Conservation (phyloP, 2,113 vertebrate species). For the Furnarius figulus region DNA sequence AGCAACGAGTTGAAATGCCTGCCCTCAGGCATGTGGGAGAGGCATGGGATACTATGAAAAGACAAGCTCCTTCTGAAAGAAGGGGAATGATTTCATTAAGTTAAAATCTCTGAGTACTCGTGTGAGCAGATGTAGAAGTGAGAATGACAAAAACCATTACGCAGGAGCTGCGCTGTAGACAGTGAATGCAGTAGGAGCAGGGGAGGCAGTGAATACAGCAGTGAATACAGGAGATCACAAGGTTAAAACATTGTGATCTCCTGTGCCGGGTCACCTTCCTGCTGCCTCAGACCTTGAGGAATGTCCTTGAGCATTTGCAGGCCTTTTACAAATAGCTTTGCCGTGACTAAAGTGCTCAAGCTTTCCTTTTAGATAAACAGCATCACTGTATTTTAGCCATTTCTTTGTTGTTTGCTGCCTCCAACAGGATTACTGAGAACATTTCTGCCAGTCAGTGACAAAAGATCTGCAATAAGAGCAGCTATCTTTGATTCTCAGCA, state of each 20-base stretch:
- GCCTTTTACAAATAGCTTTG: neutral
- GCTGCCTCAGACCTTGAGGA: neutral
- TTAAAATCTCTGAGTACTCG: neutral
- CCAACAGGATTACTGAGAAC: conserved; percentile 68
- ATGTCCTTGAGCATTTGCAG: neutral
- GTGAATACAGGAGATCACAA: no score
- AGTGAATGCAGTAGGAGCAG: neutral
- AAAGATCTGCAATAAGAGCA: neutral
- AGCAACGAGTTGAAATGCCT: neutral
- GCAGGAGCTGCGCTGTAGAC: fast-evolving
- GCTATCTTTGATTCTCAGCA: neutral
- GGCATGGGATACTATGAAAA: neutral
- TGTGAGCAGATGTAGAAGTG: neutral
- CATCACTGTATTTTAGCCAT: neutral
- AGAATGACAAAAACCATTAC: neutral
- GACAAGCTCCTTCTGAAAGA: neutral
- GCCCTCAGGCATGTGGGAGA: neutral
- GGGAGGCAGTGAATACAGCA: neutral
- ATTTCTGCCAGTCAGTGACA: neutral
- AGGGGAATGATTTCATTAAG: neutral
- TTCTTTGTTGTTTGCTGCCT: conserved; percentile 77
- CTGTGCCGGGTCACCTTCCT: neutral
- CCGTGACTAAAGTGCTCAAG: neutral
- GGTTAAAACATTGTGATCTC: neutral
- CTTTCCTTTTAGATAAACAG: neutral